These are phyloP conservation scores for Lordiphosa fenestrarum DNA, from an alignment of 2,888 invertebrate species.

Conservation along the genomic window DNA sequence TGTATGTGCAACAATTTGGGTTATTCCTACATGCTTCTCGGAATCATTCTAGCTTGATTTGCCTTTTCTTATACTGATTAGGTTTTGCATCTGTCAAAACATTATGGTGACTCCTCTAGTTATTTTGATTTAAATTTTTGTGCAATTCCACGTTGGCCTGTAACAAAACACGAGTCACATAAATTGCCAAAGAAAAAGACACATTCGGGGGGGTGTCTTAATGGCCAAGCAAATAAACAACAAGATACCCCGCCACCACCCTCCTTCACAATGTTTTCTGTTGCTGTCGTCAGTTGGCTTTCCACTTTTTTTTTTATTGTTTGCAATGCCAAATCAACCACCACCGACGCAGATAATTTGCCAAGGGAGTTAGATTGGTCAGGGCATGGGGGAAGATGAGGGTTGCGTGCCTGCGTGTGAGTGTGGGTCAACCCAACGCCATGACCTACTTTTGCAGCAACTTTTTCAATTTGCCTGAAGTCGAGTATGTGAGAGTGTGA, in stretches of 20 bases:
- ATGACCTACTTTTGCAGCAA: slow-evolving; percentile 64
- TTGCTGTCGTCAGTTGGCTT: slow-evolving; percentile 60
- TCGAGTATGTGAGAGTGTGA: slow-evolving; percentile 9
- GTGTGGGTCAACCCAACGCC: slow-evolving; percentile 36
- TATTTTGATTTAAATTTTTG: slow-evolving; percentile 18
- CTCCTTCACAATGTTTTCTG: no score
- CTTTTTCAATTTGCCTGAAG: slow-evolving; percentile 65
- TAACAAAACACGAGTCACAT: slow-evolving; percentile 33
- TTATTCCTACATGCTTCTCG: no score
- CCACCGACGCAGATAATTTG: slow-evolving; percentile 66
- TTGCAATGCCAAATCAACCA: slow-evolving; percentile 63
- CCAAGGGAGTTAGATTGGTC: slow-evolving; percentile 43
- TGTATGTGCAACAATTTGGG: no score
- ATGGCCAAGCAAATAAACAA: slow-evolving; percentile 54
- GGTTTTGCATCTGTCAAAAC: no score
- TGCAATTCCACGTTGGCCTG: slow-evolving; percentile 9
- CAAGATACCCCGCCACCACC: no score
- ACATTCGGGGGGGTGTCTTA: slow-evolving; percentile 35
- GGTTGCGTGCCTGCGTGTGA: slow-evolving; percentile 11
- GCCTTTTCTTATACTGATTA: no score
- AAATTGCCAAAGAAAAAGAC: slow-evolving; percentile 40
- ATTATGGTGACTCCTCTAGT: background rate
- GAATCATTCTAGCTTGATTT: no score
- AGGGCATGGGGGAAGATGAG: slow-evolving; percentile 12
- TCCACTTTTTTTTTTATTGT: slow-evolving; percentile 50